Percentiles rank a stretch among this genome's conserved stretches.
These are phyloP conservation scores for Vicugna pacos DNA, from an alignment of 2,113 vertebrate species.

Conservation along the genomic window DNA sequence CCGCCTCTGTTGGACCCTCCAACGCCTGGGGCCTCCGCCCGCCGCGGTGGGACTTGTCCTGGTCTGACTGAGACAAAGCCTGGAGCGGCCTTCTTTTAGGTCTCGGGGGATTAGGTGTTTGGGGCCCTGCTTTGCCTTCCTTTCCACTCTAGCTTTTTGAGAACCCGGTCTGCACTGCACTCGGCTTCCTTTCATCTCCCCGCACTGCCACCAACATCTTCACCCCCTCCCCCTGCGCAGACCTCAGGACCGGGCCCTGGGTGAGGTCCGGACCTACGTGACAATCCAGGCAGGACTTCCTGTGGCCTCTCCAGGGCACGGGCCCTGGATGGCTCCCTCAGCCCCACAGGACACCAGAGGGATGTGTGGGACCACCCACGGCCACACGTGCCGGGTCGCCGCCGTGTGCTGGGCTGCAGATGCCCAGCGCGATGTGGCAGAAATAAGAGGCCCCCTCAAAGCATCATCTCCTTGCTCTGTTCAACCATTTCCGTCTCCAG, in stretches of 20 bases:
- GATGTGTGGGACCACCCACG: not conserved
- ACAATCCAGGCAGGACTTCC: too few species aligned
- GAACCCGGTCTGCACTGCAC: not conserved
- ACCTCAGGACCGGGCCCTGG: not conserved
- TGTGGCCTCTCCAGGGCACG: not conserved
- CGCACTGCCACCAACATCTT: not conserved
- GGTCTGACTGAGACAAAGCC: not conserved
- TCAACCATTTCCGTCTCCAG: not conserved
- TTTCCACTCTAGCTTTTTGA: not conserved
- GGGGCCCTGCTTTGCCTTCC: not conserved
- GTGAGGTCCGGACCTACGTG: not conserved
- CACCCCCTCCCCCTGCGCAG: too few species aligned
- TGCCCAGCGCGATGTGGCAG: accelerated
- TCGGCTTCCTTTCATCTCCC: not conserved
- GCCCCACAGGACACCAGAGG: not conserved
- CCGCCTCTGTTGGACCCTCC: too few species aligned
- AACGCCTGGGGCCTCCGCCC: too few species aligned
- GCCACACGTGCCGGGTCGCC: not conserved
- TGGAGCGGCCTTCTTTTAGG: not conserved
- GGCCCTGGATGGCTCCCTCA: not conserved
- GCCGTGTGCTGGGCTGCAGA: accelerated
- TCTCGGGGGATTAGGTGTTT: accelerated
- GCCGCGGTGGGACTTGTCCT: not conserved
- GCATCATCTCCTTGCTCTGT: not conserved
- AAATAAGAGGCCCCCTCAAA: not conserved